Percentiles rank a stretch among this genome's conserved stretches.
Conservation (phyloP, 2,888 invertebrate species). For the Trachelus tabidus region DNA sequence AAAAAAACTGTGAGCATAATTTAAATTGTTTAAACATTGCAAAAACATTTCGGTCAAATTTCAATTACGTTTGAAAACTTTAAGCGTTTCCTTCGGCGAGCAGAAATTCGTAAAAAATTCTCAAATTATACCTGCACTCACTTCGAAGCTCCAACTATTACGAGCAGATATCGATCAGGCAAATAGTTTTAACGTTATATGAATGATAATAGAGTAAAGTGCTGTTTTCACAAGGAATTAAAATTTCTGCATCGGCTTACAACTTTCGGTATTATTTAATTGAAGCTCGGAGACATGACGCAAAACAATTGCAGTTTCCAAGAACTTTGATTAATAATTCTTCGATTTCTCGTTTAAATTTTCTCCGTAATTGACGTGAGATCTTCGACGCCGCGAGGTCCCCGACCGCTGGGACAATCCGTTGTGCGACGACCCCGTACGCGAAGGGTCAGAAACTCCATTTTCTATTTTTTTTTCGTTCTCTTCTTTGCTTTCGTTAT, state of each 20-base stretch:
- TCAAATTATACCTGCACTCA: background rate
- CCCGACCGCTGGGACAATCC: background rate
- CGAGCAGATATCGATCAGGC: background rate
- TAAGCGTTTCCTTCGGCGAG: too few relatives aligned
- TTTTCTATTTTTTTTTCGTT: background rate
- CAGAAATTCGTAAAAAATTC: too few relatives aligned
- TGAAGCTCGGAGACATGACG: too few relatives aligned
- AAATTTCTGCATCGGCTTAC: background rate
- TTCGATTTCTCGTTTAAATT: too few relatives aligned
- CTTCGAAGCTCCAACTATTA: background rate
- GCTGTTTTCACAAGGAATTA: background rate
- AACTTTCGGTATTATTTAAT: too few relatives aligned
- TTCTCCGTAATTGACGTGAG: too few relatives aligned
- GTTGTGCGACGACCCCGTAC: background rate
- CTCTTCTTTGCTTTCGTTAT: background rate
- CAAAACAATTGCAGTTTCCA: too few relatives aligned
- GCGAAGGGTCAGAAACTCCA: background rate
- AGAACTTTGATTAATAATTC: too few relatives aligned
- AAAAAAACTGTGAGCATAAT: too few relatives aligned
- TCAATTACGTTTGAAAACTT: too few relatives aligned
- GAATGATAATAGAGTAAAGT: background rate
- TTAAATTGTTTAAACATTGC: too few relatives aligned
- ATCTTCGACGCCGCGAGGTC: too few relatives aligned
- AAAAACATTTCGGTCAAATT: background rate
- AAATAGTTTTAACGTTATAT: background rate